Evolutionary conservation across 2,888 invertebrate genomes (phyloP).

Genomic region (Calliscelio sp.): DNA sequence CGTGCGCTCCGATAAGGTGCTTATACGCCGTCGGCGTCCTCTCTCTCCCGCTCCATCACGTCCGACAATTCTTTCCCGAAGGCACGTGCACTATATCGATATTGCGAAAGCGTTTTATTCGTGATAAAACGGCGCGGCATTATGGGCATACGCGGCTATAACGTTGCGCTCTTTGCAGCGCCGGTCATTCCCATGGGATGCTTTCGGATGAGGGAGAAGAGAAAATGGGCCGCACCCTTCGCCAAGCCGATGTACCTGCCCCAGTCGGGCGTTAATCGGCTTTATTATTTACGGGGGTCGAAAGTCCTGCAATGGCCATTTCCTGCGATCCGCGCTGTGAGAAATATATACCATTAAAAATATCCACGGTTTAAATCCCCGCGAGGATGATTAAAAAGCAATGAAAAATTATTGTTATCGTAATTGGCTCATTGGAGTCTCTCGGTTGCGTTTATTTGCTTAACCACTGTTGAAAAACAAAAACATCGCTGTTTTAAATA

Average conservation of each 20-base stretch:
- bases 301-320: constrained; percentile 43
- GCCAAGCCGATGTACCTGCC: constrained; percentile 46
- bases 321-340: neutral
- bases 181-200: constrained; percentile 61
- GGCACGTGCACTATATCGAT: constrained; percentile 69
- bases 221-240: constrained; percentile 46
- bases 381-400: constrained; percentile 13
- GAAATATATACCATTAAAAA: constrained; percentile 30
- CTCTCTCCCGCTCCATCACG: constrained; percentile 42
- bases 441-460: too few relatives aligned
- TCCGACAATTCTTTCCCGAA: constrained; percentile 56
- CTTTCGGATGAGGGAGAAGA: constrained; percentile 19
- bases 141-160: constrained; percentile 53
- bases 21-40: constrained; percentile 36
- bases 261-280: constrained; percentile 55
- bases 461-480: too few relatives aligned
- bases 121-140: constrained; percentile 64
- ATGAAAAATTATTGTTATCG: too few relatives aligned
- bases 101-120: constrained; percentile 67
- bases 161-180: constrained; percentile 42
- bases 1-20: constrained; percentile 53
- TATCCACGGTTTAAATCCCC: constrained; percentile 11
- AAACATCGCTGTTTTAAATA: neutral
- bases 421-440: too few relatives aligned
- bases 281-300: constrained; percentile 67